These are phyloP conservation scores for Leptestheria dahalacensis DNA, from an alignment of 1,140 invertebrate species.

Conservation along the genomic window DNA sequence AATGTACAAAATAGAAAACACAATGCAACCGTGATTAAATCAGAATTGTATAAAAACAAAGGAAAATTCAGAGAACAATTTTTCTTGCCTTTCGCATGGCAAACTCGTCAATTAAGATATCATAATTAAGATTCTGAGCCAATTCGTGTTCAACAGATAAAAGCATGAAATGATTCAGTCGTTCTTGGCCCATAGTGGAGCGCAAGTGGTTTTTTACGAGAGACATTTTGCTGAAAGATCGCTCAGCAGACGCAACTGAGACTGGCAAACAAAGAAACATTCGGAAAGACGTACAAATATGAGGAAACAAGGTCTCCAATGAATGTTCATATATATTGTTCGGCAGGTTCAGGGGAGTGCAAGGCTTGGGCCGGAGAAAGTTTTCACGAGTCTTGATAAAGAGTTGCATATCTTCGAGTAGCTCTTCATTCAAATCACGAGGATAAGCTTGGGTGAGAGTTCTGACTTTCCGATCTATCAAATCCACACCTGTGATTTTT, in stretches of 20 bases:
- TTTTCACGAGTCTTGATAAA: too few species aligned
- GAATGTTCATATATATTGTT: neutral
- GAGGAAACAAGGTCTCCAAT: neutral
- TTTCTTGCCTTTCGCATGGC: neutral
- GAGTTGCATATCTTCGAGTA: slow-evolving; percentile 2
- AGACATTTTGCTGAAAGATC: neutral
- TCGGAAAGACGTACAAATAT: neutral
- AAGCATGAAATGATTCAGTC: slow-evolving; percentile 8
- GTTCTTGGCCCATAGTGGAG: slow-evolving; percentile 9
- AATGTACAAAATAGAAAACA: neutral
- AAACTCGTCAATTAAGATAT: neutral
- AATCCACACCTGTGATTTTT: neutral
- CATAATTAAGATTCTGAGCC: neutral
- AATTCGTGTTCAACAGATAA: neutral
- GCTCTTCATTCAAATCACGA: slow-evolving; percentile 2
- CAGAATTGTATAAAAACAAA: neutral
- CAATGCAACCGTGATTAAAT: neutral
- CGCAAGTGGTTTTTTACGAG: slow-evolving; percentile 6
- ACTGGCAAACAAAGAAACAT: slow-evolving; percentile 1
- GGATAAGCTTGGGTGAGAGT: neutral
- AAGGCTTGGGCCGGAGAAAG: neutral
- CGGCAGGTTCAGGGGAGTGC: neutral
- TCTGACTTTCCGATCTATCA: neutral
- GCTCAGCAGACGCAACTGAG: neutral
- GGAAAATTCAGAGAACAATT: neutral